Evolutionary conservation across 2,888 invertebrate species (phyloP).

Genomic region (Rhamphomyia laevipes): DNA sequence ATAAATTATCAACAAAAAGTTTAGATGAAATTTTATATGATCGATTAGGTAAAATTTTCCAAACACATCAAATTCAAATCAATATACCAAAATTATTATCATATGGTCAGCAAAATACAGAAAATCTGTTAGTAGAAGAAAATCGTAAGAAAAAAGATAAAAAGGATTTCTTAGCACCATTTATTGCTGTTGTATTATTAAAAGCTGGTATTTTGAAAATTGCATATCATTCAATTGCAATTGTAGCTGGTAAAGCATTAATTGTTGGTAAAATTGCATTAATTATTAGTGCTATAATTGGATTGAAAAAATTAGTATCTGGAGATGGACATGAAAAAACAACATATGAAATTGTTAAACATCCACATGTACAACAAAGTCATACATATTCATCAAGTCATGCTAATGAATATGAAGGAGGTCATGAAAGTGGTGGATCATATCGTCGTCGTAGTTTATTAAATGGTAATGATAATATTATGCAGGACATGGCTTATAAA

Average conservation of each 20-base stretch:
- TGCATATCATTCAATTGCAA: constrained; percentile 61
- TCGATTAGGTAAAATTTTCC: constrained; percentile 45
- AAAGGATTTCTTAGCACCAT: constrained; percentile 51
- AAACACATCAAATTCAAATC: constrained; percentile 47
- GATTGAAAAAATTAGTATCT: constrained; percentile 64
- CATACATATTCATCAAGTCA: constrained; percentile 60
- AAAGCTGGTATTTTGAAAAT: constrained; percentile 62
- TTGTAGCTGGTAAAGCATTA: constrained; percentile 69
- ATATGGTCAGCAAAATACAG: constrained; percentile 39
- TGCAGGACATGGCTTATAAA: constrained; percentile 51
- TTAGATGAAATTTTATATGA: constrained; percentile 47
- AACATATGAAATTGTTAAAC: constrained; percentile 74
- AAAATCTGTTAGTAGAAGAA: constrained; percentile 35
- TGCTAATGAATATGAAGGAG: constrained; percentile 49
- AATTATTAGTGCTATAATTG: constrained; percentile 64
- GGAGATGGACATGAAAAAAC: constrained; percentile 63
- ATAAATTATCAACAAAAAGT: constrained; percentile 46
- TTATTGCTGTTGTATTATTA: constrained; percentile 55
- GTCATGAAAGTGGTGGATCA: constrained; percentile 42
- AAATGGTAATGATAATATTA: constrained; percentile 46
- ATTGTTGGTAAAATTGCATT: constrained; percentile 76
- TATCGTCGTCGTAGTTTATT: constrained; percentile 50
- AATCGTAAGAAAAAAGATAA: constrained; percentile 46
- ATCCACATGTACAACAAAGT: constrained; percentile 68
- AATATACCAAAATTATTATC: constrained; percentile 38